Conservation (phyloP, 2,888 invertebrate species). For the Craniophora ligustri region DNA sequence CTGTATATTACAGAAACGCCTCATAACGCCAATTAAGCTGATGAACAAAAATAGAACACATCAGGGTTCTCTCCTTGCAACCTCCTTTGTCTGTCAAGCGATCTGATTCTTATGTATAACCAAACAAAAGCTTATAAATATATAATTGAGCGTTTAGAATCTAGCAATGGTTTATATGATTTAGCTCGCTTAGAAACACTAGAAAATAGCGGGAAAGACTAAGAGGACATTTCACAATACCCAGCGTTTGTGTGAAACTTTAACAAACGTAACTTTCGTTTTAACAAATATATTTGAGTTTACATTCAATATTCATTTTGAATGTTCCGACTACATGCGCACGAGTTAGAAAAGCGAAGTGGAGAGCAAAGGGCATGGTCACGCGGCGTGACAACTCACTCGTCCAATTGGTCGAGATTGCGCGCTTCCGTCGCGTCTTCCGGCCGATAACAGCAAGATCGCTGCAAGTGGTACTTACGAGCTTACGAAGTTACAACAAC, state of each 20-base stretch:
- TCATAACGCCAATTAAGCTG: slow-evolving; percentile 47
- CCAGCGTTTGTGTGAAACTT: neutral
- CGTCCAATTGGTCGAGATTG: slow-evolving; percentile 88
- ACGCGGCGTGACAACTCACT: slow-evolving; percentile 79
- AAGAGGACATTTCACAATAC: neutral
- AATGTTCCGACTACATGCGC: slow-evolving; percentile 40
- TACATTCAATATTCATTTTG: slow-evolving; percentile 25
- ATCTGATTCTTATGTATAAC: too few relatives aligned
- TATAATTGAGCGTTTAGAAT: too few relatives aligned
- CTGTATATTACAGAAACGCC: slow-evolving; percentile 17
- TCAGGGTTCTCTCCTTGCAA: slow-evolving; percentile 6
- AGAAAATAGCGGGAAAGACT: neutral
- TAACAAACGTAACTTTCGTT: neutral
- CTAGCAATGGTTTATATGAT: neutral
- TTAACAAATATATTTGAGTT: slow-evolving; percentile 8
- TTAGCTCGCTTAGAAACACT: neutral
- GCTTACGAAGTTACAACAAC: slow-evolving; percentile 69
- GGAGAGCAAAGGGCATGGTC: slow-evolving; percentile 78
- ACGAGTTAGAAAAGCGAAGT: slow-evolving; percentile 59
- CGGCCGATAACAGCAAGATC: slow-evolving; percentile 85
- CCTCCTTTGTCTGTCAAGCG: slow-evolving; percentile 8
- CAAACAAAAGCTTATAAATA: too few relatives aligned
- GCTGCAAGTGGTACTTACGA: slow-evolving; percentile 58
- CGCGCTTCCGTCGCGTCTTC: slow-evolving; percentile 85
- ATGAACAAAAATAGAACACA: slow-evolving; percentile 42